Evolutionary conservation across 2,113 vertebrate species (phyloP).

Genomic region (Microcebus griseorufus): DNA sequence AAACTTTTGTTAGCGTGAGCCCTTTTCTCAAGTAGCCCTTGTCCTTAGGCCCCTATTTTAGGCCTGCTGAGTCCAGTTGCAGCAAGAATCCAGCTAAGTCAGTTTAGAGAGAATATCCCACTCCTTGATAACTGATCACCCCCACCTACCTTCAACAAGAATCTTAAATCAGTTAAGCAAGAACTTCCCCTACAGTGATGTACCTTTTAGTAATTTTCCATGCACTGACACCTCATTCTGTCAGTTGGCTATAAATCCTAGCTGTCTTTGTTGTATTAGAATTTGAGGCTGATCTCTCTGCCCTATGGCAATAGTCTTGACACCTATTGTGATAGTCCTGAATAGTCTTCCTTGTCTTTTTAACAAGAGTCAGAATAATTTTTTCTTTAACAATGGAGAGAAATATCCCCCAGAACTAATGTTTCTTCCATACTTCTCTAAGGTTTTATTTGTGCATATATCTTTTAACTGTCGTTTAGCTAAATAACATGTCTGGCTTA

Average conservation of each 20-base stretch:
- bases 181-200: neutral
- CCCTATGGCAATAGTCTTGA: neutral
- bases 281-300: neutral
- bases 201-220: neutral
- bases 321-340: neutral
- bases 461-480: neutral
- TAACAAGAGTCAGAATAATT: neutral
- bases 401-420: neutral
- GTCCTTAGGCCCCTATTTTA: neutral
- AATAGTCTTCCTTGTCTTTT: neutral
- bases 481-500: neutral
- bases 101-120: neutral
- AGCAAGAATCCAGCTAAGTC: neutral
- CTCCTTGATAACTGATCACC: neutral
- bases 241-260: neutral
- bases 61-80: neutral
- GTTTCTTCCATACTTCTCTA: neutral
- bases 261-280: neutral
- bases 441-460: neutral
- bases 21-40: neutral
- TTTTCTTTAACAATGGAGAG: neutral
- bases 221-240: neutral
- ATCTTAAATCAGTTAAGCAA: neutral
- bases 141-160: neutral
- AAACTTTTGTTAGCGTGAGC: neutral